A percentile compares a stretch with the other conserved stretches of the same genome.
Evolutionary conservation across 2,797 vertebrate species (phyloP).

Genomic region (Manis crassicaudata): DNA sequence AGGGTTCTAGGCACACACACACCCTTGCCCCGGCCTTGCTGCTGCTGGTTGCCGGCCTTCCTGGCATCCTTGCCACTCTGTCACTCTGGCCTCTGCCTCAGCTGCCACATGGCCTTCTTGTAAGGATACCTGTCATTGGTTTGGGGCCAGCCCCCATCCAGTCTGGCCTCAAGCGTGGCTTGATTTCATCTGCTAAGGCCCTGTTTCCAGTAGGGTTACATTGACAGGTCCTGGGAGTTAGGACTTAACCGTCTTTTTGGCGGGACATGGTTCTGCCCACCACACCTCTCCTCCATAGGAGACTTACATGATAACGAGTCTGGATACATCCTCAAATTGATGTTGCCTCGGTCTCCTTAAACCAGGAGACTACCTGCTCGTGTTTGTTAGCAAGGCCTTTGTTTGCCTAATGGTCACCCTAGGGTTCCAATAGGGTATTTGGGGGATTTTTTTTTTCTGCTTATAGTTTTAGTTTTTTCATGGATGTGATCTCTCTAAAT

Average conservation of each 20-base stretch:
- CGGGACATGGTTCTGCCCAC: not conserved
- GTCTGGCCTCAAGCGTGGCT: not conserved
- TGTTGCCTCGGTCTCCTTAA: not conserved
- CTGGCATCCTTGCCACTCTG: not conserved
- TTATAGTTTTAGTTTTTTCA: not conserved
- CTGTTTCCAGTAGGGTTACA: not conserved
- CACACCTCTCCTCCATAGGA: not conserved
- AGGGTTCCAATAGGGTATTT: not conserved
- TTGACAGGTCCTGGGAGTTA: not conserved
- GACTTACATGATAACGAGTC: not conserved
- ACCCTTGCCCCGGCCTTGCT: no score
- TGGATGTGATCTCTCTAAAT: not conserved
- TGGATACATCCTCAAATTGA: not conserved
- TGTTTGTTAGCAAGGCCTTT: not conserved
- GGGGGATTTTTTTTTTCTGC: not conserved
- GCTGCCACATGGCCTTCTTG: not conserved
- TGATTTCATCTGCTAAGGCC: not conserved
- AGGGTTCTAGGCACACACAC: not conserved
- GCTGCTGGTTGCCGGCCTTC: no score
- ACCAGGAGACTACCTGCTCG: not conserved
- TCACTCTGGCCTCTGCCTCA: not conserved
- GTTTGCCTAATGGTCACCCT: not conserved
- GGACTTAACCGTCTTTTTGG: not conserved
- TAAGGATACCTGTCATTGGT: not conserved
- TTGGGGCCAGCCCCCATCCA: not conserved